Percentiles rank a stretch among this genome's conserved stretches.
These are phyloP conservation scores for Catharus ustulatus DNA, from an alignment of 2,797 vertebrate genomes.

Conservation along the genomic window DNA sequence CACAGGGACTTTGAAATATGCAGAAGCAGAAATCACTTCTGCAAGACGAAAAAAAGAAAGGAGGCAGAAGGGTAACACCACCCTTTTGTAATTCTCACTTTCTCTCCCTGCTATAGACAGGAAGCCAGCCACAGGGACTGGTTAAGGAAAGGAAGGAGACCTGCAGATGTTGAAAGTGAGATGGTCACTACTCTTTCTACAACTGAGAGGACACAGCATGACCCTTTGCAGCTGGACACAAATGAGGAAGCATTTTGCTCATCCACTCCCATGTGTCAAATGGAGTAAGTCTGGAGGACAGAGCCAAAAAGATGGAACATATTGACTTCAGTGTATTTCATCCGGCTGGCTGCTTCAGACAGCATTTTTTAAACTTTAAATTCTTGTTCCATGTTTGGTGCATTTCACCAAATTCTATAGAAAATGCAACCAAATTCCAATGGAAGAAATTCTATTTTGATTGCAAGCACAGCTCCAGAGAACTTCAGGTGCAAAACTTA, in stretches of 20 bases:
- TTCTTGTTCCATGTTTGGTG: neutral
- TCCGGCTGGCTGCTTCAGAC: neutral
- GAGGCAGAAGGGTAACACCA: neutral
- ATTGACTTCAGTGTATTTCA: neutral
- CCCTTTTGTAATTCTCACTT: neutral
- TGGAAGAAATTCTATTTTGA: neutral
- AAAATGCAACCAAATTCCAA: neutral
- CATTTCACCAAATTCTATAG: neutral
- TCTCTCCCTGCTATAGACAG: neutral
- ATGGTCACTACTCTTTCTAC: neutral
- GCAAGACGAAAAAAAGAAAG: neutral
- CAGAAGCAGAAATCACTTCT: neutral
- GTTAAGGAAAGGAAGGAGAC: neutral
- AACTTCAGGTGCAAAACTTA: neutral
- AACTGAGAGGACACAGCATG: rapidly evolving
- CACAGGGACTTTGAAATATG: neutral
- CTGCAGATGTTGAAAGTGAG: neutral
- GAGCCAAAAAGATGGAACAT: neutral
- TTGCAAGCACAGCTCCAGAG: neutral
- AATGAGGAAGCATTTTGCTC: neutral
- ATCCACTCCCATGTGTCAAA: neutral
- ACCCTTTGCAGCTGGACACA: neutral
- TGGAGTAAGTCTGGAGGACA: neutral
- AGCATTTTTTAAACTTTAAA: neutral
- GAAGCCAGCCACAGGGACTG: neutral